Base-by-base conservation (phyloP, 2,113 vertebrate species). In the Rostratula benghalensis region DNA sequence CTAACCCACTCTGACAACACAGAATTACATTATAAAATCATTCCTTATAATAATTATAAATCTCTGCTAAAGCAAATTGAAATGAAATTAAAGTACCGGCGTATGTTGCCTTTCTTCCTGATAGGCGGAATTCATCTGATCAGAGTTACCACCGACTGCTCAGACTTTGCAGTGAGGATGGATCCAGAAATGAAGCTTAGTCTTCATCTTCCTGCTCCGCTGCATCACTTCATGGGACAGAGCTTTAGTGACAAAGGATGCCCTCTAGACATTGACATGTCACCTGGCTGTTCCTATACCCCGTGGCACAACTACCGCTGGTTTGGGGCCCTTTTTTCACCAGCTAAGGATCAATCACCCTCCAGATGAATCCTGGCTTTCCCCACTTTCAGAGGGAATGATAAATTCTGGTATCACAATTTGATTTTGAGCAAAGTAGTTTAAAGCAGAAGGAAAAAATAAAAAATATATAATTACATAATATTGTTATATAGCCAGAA, bases 1-100 rank as follows among this genome's bases (percentile, higher is more conserved):
- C 94, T 96, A 96, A 94, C 96, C 87, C 94, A 95, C 94, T 95
- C 94, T 82, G 96, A 96, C 96, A 96, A 96, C 95, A 90, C 75
- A 73, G 94, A 91, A 95, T 94, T 94, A 81, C 83, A 96, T 97
- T 97, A 95, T 91, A 97, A 97, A 97, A 87, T 71, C 65, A 5
- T 94, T 93, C 94, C 68, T 92, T 89, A 95, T 89, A 94, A 95
- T 93, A 95, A 96, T 97, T 96, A 97, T 88, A 91, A 96, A 97
- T 92, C 88, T 94, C 83, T 96, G 68, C 85, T 95, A 96, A 95
- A 96, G 95, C 93, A 95, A 94, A 97, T 90, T 93, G 84, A 95
- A 97, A 94, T 95, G 56, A 87, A 96, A 93, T 97, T 87, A 87
- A 95, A 96, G 61, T 51, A 71, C 86, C 3, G 0, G 91, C 68